Base-by-base conservation (phyloP, 2,113 vertebrate species). In the Garra rufa region DNA sequence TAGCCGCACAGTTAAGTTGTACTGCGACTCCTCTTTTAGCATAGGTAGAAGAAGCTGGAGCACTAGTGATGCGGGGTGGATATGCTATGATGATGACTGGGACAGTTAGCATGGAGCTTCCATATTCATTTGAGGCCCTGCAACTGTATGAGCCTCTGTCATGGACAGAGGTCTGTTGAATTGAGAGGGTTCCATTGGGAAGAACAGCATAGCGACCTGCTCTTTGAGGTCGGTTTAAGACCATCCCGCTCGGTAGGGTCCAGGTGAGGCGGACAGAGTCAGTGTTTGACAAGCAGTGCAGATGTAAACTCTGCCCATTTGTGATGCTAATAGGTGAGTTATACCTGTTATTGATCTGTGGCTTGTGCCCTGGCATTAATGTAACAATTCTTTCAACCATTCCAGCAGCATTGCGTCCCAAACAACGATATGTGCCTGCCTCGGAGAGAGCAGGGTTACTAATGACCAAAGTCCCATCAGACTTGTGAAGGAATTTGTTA, bases 131-230 rank as follows among this genome's bases (percentile, higher is more conserved):
- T 0, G 92, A 91, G 6, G 84, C 90, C 28, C 93, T 91, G 91
- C 98, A 99, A 6, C 90, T 67, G 28, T 99, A 99, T 1, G 94
- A 95, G 0, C 97, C 98, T 21, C 96, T 85, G 85, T 99, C 98
- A 9, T 97, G 94, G 1, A 97, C 93, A 0, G 97, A 96, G 10
- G 95, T 94, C 11, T 96, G 93, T 0, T 90, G 95, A 26, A 99
- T 95, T 0, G 92, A 91, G 4, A 99, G 87, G 0, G 96, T 96
- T 15, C 98, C 98, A 4, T 99, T 97, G 13, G 93, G 91, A 83
- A 94, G 67, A 0, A 97, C 83, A 1, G 94, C 89, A 21, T 96
- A 92, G 15, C 97, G 95, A 2, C 96, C 97, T 1, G 91, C 92
- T 14, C 86, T 90, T 43, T 97, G 96, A 0, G 95, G 93, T 0